Conservation (phyloP, 2,888 invertebrate species). For the Cyaniris semiargus region DNA sequence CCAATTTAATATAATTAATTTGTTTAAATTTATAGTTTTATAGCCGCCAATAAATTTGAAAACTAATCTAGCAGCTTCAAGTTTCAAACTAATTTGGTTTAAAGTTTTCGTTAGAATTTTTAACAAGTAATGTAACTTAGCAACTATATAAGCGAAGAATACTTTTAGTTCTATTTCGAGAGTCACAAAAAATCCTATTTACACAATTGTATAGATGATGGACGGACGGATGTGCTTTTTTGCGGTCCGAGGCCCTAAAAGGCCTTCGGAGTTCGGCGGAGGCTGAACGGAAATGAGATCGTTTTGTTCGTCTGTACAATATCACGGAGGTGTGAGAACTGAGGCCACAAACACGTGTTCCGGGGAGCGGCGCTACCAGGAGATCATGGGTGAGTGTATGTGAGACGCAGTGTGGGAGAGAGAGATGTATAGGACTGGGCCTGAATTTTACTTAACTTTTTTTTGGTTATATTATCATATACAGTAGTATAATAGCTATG, state of each 20-base stretch:
- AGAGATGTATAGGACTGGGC: not conserved
- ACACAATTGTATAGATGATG: not conserved
- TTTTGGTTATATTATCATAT: not conserved
- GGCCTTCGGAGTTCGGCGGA: not conserved
- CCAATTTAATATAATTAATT: not conserved
- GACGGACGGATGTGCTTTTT: not conserved
- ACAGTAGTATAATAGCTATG: not conserved
- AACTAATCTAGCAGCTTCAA: not conserved
- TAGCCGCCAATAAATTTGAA: not conserved
- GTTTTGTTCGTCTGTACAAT: conserved; percentile 3
- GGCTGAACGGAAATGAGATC: not conserved
- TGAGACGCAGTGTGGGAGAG: not conserved
- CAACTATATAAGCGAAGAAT: not conserved
- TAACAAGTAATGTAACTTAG: not conserved
- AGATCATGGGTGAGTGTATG: not conserved
- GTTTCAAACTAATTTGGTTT: not conserved
- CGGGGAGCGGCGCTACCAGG: conserved; percentile 23
- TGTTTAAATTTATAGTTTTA: not conserved
- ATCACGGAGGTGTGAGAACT: conserved; percentile 9
- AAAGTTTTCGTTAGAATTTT: too few relatives aligned
- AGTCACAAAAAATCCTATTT: not conserved
- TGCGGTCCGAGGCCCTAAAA: conserved; percentile 7
- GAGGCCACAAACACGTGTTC: conserved; percentile 29
- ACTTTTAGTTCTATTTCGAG: not conserved
- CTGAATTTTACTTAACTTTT: not conserved